These are phyloP conservation scores for Volucella bombylans DNA, from an alignment of 2,888 invertebrate species.

Conservation along the genomic window DNA sequence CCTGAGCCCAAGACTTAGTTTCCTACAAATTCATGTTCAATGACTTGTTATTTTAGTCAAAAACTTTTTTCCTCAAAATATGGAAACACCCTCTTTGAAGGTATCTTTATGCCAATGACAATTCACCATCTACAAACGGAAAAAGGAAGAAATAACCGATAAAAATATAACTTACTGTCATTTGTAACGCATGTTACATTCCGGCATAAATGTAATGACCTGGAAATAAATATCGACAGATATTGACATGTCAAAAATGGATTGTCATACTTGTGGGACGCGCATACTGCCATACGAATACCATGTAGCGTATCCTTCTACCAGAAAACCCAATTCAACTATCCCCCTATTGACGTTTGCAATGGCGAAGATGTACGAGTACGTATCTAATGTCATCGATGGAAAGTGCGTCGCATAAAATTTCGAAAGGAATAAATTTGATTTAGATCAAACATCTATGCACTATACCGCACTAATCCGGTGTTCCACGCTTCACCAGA, in stretches of 20 bases:
- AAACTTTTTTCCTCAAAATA: too few relatives aligned
- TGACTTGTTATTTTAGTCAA: too few relatives aligned
- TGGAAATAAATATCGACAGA: constrained; percentile 73
- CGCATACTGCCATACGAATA: constrained; percentile 20
- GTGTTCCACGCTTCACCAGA: constrained; percentile 71
- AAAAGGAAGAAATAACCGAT: constrained; percentile 54
- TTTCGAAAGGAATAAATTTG: constrained; percentile 70
- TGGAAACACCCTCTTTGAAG: neutral
- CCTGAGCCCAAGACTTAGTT: too few relatives aligned
- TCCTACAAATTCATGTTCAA: too few relatives aligned
- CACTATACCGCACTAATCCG: constrained; percentile 48
- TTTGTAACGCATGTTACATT: constrained; percentile 69
- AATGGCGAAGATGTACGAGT: constrained; percentile 24
- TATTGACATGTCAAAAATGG: constrained; percentile 70
- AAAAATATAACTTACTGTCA: constrained; percentile 58
- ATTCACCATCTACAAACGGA: constrained; percentile 7
- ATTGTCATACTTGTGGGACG: constrained; percentile 43
- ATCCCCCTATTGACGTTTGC: constrained; percentile 35
- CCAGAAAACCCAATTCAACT: neutral
- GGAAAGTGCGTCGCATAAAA: constrained; percentile 70
- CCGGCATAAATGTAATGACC: constrained; percentile 71
- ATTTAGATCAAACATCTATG: constrained; percentile 33
- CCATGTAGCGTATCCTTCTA: constrained; percentile 29
- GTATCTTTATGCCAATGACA: neutral
- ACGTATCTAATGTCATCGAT: constrained; percentile 45